Evolutionary conservation across 2,888 invertebrate genomes (phyloP).

Genomic region (Drosophila kokeensis): DNA sequence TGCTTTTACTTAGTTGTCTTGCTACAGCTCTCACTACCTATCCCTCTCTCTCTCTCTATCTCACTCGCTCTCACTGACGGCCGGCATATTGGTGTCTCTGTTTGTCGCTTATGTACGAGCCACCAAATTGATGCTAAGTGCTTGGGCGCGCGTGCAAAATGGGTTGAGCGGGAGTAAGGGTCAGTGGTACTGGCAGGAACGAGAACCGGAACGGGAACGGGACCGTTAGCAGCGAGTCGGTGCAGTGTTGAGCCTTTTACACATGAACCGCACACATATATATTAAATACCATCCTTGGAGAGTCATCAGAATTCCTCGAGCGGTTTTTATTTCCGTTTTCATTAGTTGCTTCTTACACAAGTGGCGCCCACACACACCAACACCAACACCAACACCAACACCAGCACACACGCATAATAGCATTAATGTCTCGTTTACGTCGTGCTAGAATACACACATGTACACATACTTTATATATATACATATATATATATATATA

Average conservation of each 20-base stretch:
- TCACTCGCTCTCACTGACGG: background rate
- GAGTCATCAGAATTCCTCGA: conserved; percentile 82
- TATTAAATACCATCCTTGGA: conserved; percentile 82
- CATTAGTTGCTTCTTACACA: conserved; percentile 82
- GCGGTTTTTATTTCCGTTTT: conserved; percentile 82
- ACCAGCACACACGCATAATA: conserved; percentile 59
- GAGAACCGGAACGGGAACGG: conserved; percentile 2
- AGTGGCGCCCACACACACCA: conserved; percentile 65
- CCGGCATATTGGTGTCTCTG: conserved; percentile 34
- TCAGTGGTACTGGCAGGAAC: background rate
- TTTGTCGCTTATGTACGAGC: conserved; percentile 66
- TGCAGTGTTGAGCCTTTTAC: conserved; percentile 60
- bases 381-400: conserved; percentile 13
- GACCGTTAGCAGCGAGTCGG: background rate
- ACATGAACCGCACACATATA: conserved; percentile 47
- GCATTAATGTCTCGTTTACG: conserved; percentile 78
- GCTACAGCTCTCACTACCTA: conserved; percentile 15
- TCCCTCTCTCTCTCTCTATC: background rate
- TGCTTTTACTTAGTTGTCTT: conserved; percentile 80
- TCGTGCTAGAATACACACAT: conserved; percentile 27
- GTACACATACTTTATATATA: background rate
- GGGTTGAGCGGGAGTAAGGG: conserved; percentile 57
- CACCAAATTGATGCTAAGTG: conserved; percentile 79
- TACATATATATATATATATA: background rate
- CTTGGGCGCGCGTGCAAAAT: conserved; percentile 78